Conservation (phyloP, 2,888 invertebrate genomes). For the Saturnia japonica region DNA sequence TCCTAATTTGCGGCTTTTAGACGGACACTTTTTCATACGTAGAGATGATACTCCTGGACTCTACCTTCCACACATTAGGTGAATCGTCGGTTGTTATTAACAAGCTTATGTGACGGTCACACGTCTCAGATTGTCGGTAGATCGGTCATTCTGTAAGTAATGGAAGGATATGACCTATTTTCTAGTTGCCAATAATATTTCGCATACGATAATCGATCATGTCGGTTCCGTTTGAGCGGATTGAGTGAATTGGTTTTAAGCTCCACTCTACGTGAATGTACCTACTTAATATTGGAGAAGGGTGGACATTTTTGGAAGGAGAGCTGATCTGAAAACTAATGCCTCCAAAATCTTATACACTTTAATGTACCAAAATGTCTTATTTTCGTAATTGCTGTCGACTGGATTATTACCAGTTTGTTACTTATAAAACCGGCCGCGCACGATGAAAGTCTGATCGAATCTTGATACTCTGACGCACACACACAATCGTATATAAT, state of each 20-base stretch:
- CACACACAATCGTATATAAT: too few relatives aligned
- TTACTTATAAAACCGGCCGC: too few relatives aligned
- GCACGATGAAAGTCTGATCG: too few relatives aligned
- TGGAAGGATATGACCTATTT: constrained; percentile 45
- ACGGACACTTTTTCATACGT: too few relatives aligned
- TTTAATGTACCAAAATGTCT: too few relatives aligned
- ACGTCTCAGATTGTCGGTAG: constrained; percentile 14
- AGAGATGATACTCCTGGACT: too few relatives aligned
- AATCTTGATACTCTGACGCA: too few relatives aligned
- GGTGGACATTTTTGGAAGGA: neutral
- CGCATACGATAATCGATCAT: constrained; percentile 44
- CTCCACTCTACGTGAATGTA: neutral
- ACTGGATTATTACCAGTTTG: too few relatives aligned
- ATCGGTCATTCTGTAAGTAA: constrained; percentile 28
- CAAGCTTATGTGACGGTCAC: neutral
- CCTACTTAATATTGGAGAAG: neutral
- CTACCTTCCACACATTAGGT: too few relatives aligned
- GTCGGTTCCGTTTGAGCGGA: constrained; percentile 29
- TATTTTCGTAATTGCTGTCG: too few relatives aligned
- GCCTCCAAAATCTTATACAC: too few relatives aligned
- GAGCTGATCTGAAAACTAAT: neutral
- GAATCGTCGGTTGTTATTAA: neutral
- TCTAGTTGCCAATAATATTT: constrained; percentile 43
- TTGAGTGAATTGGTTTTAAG: constrained; percentile 7
- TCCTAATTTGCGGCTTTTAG: too few relatives aligned